These are phyloP conservation scores for Tringa solitaria DNA, from an alignment of 2,113 vertebrate genomes.

Conservation along the genomic window DNA sequence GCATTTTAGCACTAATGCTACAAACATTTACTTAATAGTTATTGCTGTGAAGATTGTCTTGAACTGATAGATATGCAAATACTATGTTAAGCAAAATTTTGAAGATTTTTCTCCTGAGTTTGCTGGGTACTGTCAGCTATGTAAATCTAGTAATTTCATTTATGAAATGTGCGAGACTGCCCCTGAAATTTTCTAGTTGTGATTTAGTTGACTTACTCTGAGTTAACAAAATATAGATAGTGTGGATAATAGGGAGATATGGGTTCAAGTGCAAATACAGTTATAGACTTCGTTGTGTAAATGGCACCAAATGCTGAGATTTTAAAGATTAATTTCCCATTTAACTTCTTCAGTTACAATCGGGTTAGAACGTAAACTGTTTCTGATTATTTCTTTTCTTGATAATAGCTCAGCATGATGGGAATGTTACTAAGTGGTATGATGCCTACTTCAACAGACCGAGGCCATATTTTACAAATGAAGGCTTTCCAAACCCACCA, in stretches of 20 bases:
- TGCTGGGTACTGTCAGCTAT: not conserved
- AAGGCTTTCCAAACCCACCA: slow-evolving; percentile 87
- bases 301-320: not conserved
- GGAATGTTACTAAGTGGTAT: slow-evolving; percentile 91
- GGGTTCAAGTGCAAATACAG: not conserved
- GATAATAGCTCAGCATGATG: slow-evolving; percentile 83
- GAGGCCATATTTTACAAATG: slow-evolving; percentile 89
- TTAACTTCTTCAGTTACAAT: not conserved
- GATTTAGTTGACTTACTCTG: not conserved
- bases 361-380: not conserved
- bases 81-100: not conserved
- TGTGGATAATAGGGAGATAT: not conserved
- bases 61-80: not conserved
- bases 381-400: slow-evolving; percentile 1
- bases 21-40: not conserved
- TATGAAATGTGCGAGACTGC: not conserved
- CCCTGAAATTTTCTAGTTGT: not conserved
- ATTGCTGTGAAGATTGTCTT: not conserved
- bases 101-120: not conserved
- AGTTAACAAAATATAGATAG: not conserved
- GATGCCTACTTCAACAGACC: slow-evolving; percentile 85
- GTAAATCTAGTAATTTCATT: not conserved
- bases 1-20: not conserved
- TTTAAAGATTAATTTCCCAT: not conserved
- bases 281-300: not conserved